Evolutionary conservation across 30 jellyfish, hydroid and myxozoan species (phyloP), one percentile per base, ranked within the genome.

Genomic region (Pelagia noctiluca): DNA sequence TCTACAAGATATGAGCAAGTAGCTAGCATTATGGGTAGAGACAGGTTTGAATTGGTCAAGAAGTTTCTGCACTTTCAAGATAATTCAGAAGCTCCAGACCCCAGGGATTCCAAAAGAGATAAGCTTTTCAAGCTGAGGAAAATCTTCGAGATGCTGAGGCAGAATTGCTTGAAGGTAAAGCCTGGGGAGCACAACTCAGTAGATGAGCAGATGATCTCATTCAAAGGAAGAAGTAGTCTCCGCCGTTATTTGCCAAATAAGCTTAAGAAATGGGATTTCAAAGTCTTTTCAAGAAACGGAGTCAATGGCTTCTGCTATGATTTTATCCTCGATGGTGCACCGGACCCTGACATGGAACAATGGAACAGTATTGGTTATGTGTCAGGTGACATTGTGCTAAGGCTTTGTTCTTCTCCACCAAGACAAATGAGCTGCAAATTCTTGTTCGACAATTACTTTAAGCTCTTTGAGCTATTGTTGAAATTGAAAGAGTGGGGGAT

Each of bases 201-300:
- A 12, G 87, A 75, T 37, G 87, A 50, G 62, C 90, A 79, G 88
- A 79, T 79, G 54, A 79, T 79, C 33, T 87, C 72, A 2, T 79
- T 79, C 85, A 79, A 75, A 75, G 87, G 87, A 30, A 50, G 85
- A 77, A 77, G 89, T 47, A 19, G 24, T 24, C 71, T 77, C 3
- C 3, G 72, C 3, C 30, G 89, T n/a, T 77, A 77, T 70, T 31
- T 77, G 66, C 89, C 89, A 19, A 77, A 77, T 31, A 77, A 61
- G 38, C 87, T 63, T 12, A 30, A 75, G n/a, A 52, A 52, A 75
- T 68, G 71, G 80, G 80, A 12, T 42, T 72, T 16, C 10, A 72
- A 48, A 35, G 22, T 21, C n/a, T 75, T 75, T 62, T 63, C 90
- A 28, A 19, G 74, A 22, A 63, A 80, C 66, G 22, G 80, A 22